Evolutionary conservation across 1,140 invertebrate genomes (phyloP), one percentile per base, ranked within the genome.

Genomic region (Oscheius sp.): DNA sequence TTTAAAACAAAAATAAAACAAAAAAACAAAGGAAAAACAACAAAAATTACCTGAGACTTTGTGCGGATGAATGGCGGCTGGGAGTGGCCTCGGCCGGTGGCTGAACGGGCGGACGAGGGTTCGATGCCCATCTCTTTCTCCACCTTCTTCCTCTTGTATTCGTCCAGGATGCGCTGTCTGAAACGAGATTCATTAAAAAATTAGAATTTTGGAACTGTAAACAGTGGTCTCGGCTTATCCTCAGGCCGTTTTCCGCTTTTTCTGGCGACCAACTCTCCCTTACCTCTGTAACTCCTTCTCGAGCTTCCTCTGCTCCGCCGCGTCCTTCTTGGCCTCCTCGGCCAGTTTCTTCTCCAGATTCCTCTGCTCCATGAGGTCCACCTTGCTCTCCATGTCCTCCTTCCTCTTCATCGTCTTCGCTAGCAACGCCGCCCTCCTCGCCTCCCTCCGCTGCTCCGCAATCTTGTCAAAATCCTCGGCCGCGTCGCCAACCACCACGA

Each of bases 261-360:
- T n/a, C n/a, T n/a, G 18, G 4, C 18, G 3, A 1, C 10, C 69
- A 31, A 18, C 18, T 15, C 20, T 18, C 28, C 0, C 65, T 32
- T n/a, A 80, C 79, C 80, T 45, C 67, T 80, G 82, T 36, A 79
- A 52, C 45, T 83, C 82, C 26, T 78, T 69, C 66, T 83, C 82
- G n/a, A 82, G 32, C 49, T 97, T 97, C 82, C 95, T 93, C 78
- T 95, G 88, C 86, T 94, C 93, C 87, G 97, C 93, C 84, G 94
- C 91, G 84, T 95, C 93, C 76, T 96, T 89, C 85, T 97, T 97
- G 72, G 88, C 88, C 74, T 93, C 91, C 72, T 94, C 87, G 78
- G 93, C 88, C 36, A 90, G 88, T 81, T 90, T 90, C 84, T 97
- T 94, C 83, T 97, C 93, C 77, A 93, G 91, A 85, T 94, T 94